phyloP scores from a whole-genome alignment of 2,797 vertebrate genomes.

The Paguma larvata region DNA sequence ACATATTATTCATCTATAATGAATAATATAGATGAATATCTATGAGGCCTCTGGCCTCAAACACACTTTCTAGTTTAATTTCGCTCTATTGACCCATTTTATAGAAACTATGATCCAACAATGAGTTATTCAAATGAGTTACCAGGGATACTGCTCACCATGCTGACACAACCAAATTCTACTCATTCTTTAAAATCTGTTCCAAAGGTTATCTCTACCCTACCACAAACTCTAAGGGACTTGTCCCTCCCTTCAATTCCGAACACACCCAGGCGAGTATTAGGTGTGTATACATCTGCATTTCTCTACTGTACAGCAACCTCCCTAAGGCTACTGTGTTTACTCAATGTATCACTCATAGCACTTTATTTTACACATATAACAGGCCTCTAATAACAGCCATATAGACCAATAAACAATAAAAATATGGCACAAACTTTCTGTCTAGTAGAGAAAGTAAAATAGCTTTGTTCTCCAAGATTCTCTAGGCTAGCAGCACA shows the following conservation, averaged over 20 bases:
- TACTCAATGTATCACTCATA: background rate
- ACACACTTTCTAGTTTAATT: conserved; percentile 22
- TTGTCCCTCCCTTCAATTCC: background rate
- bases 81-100: background rate
- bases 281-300: background rate
- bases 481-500: background rate
- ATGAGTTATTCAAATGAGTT: background rate
- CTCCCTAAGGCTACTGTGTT: background rate
- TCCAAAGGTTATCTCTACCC: background rate
- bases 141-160: background rate
- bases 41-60: background rate
- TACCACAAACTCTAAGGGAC: background rate
- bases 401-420: background rate
- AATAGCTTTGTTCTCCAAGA: background rate
- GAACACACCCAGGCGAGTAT: background rate
- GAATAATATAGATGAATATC: no score
- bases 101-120: conserved; percentile 46
- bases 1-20: background rate
- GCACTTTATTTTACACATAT: background rate
- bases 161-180: background rate
- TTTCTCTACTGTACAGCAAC: background rate
- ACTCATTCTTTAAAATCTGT: conserved; percentile 33
- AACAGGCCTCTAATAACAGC: background rate
- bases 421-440: background rate
- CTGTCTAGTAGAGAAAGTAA: background rate